Percentiles rank a stretch among this genome's conserved stretches.
These are phyloP conservation scores for Urosaurus nigricauda DNA, from an alignment of 2,797 vertebrate genomes.

Conservation along the genomic window DNA sequence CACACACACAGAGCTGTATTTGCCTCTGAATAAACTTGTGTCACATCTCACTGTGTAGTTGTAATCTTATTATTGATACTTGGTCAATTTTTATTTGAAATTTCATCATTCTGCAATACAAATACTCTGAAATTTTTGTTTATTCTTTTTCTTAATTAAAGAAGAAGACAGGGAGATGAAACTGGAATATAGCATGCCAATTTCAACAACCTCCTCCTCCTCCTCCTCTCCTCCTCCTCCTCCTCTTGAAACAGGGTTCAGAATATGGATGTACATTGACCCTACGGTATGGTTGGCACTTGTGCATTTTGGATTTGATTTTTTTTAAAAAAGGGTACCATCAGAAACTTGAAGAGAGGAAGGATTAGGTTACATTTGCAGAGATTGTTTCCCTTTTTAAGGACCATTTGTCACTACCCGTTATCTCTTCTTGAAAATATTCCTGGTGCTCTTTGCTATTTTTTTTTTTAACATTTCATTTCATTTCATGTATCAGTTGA, in stretches of 20 bases:
- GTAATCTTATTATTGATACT: background rate
- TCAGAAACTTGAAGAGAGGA: too few relatives aligned
- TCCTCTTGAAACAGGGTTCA: background rate
- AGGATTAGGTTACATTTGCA: too few relatives aligned
- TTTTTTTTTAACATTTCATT: background rate
- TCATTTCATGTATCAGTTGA: background rate
- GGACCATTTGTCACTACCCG: too few relatives aligned
- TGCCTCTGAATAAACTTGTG: background rate
- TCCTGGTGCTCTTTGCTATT: background rate
- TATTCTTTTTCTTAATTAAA: too few relatives aligned
- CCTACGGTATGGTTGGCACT: too few relatives aligned
- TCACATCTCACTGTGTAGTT: background rate
- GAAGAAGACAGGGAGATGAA: background rate
- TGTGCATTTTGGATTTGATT: too few relatives aligned
- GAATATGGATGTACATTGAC: background rate
- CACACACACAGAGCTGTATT: too few relatives aligned
- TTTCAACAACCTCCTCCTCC: background rate
- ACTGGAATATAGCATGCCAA: background rate
- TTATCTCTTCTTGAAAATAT: background rate
- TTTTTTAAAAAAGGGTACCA: too few relatives aligned
- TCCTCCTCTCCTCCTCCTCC: too few relatives aligned
- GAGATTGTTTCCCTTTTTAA: too few relatives aligned
- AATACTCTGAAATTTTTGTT: background rate
- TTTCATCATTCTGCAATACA: background rate
- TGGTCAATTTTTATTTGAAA: background rate